Base-by-base conservation (phyloP, 2,797 vertebrate species). In the Morus bassanus region DNA sequence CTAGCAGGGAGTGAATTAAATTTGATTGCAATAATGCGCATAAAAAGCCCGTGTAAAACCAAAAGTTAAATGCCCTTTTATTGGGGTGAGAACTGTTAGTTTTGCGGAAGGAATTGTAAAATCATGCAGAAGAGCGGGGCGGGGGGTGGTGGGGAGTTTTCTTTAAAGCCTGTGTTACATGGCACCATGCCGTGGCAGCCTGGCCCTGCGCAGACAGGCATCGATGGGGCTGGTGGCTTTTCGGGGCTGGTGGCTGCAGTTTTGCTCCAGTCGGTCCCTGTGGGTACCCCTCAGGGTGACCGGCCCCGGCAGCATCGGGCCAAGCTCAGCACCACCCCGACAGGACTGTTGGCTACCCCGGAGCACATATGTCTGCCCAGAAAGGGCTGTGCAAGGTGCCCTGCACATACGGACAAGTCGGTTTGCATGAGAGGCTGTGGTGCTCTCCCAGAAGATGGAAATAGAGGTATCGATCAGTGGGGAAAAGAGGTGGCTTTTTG, bases 1-100 rank as follows among this genome's bases (percentile, higher is more conserved):
- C 76, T 35, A 82, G 91, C 87, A 83, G 84, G 82, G 74, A 93
- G 68, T 86, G 95, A 96, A 96, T 96, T 87, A 92, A 96, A 95
- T 91, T 60, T 88, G 88, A 88, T 85, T 94, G 95, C 91, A 48
- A n/a, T 88, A 73, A 78, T 6, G 74, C 14, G 30, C 88, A 54
- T 76, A 64, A 88, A 90, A 46, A 68, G 22, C 64, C 72, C 5
- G 16, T 11, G 12, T 87, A 88, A 88, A 89, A 59, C 53, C 78
- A 11, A 28, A 68, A 95, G 88, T 91, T 89, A 95, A 92, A 56
- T 35, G 70, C 11, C 70, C 75, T 95, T 93, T 82, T 60, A 80
- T 54, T 45, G 78, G 59, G 51, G 61, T 69, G 80, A 89, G 69
- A 61, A 59, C n/a, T 37, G 4, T 70, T 56, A n/a, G 57, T 50